A percentile compares a stretch with the other conserved stretches of the same genome.
phyloP scores from a whole-genome alignment of 2,888 invertebrate species.

The Lycia hirtaria region DNA sequence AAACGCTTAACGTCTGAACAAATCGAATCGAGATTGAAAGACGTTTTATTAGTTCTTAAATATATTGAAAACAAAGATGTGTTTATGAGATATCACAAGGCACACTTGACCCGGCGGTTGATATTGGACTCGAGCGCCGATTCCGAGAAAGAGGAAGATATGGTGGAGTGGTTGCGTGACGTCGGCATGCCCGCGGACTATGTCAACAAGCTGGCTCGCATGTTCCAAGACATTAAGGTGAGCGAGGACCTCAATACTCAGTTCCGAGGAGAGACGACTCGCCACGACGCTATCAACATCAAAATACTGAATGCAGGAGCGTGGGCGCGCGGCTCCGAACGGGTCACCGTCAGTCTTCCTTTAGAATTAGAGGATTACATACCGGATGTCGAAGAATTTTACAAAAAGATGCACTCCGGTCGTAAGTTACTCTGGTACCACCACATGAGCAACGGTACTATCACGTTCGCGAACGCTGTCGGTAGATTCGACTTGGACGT shows the following conservation, averaged over 20 bases:
- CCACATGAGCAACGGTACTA: conserved; percentile 99
- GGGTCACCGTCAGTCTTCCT: conserved; percentile 97
- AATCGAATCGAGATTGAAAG: conserved; percentile 96
- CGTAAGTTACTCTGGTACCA: conserved; percentile 99
- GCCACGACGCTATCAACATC: conserved; percentile 96
- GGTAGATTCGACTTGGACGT: conserved; percentile 99
- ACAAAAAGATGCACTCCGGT: conserved; percentile 98
- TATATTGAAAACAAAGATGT: conserved; percentile 99
- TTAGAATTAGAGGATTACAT: conserved; percentile 99
- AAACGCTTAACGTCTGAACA: conserved; percentile 98
- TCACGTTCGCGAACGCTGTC: conserved; percentile 96
- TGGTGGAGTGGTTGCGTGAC: conserved; percentile 99
- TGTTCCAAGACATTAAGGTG: conserved; percentile 99
- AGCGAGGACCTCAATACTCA: conserved; percentile 98
- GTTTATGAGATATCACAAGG: conserved; percentile 99
- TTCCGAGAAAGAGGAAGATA: conserved; percentile 99
- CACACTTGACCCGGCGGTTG: conserved; percentile 96
- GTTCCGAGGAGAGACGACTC: conserved; percentile 93
- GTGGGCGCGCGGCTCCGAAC: conserved; percentile 98
- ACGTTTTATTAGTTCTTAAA: conserved; percentile 98
- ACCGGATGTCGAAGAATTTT: conserved; percentile 99
- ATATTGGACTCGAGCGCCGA: conserved; percentile 99
- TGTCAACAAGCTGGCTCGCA: conserved; percentile 98
- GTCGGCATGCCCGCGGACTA: conserved; percentile 99
- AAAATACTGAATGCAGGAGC: conserved; percentile 99